Evolutionary conservation across 2,113 vertebrate genomes (phyloP).

Genomic region (Delphinapterus leucas): DNA sequence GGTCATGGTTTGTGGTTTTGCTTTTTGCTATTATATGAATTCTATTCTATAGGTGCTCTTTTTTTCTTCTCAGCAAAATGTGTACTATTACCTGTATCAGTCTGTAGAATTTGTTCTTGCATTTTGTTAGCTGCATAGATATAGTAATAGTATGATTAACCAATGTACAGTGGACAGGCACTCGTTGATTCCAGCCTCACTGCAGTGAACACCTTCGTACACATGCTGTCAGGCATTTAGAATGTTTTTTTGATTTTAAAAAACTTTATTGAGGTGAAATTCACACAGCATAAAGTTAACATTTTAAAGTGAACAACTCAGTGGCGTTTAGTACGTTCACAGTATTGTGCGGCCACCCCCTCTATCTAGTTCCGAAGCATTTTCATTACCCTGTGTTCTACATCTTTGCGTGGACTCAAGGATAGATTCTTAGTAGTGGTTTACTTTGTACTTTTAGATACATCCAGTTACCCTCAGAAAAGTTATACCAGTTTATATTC

Average conservation of each 20-base stretch:
- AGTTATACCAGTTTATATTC: not conserved
- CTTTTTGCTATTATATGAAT: not conserved
- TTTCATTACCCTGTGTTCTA: not conserved
- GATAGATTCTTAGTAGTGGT: not conserved
- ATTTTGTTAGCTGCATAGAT: not conserved
- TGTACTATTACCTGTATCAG: not conserved
- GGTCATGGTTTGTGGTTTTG: not conserved
- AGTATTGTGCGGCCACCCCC: too few relatives aligned
- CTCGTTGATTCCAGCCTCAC: not conserved
- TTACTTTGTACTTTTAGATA: not conserved
- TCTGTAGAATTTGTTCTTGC: not conserved
- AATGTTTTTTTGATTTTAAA: not conserved
- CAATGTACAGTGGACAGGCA: not conserved
- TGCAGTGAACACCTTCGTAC: not conserved
- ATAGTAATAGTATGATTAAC: not conserved
- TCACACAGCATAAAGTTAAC: not conserved
- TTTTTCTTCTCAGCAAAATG: not conserved
- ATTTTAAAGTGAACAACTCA: not conserved
- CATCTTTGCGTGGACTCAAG: not conserved
- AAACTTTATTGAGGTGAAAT: not conserved
- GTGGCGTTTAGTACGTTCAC: not conserved
- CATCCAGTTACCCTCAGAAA: not conserved
- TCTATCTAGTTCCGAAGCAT: not conserved
- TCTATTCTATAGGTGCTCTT: not conserved
- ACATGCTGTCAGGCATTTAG: not conserved